A percentile compares a stretch with the other conserved stretches of the same genome.
Conservation (phyloP, 2,797 vertebrate genomes). For the Gallinago stenura region DNA sequence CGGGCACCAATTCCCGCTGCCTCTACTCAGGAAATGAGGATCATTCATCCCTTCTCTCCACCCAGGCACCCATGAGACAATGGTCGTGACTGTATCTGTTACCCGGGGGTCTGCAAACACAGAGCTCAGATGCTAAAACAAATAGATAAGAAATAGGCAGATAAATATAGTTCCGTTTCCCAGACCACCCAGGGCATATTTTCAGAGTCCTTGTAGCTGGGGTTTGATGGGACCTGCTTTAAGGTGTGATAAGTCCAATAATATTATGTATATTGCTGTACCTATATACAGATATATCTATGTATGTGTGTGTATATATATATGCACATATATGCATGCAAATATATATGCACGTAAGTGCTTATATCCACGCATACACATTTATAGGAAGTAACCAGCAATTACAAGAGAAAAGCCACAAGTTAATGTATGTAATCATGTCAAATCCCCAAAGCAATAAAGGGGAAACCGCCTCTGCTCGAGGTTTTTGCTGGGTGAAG, state of each 20-base stretch:
- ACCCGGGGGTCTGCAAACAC: not conserved
- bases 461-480: not conserved
- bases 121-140: not conserved
- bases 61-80: not conserved
- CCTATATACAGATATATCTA: not conserved
- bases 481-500: not conserved
- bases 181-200: not conserved
- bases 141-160: not conserved
- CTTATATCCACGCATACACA: not conserved
- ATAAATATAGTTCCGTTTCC: not conserved
- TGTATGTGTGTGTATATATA: fast-evolving
- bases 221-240: not conserved
- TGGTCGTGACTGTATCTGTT: fast-evolving
- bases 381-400: constrained; percentile 1
- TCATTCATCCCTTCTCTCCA: not conserved
- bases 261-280: not conserved
- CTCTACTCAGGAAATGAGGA: not conserved
- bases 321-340: not conserved
- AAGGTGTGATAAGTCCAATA: not conserved
- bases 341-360: not conserved
- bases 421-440: constrained; percentile 41
- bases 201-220: not conserved
- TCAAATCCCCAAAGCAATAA: constrained; percentile 32
- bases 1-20: not conserved
- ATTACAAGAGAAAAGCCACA: constrained; percentile 46